Evolutionary conservation across 35 echinoderm and acorn worm species (phyloP).

Genomic region (Hemicentrotus pulcherrimus): DNA sequence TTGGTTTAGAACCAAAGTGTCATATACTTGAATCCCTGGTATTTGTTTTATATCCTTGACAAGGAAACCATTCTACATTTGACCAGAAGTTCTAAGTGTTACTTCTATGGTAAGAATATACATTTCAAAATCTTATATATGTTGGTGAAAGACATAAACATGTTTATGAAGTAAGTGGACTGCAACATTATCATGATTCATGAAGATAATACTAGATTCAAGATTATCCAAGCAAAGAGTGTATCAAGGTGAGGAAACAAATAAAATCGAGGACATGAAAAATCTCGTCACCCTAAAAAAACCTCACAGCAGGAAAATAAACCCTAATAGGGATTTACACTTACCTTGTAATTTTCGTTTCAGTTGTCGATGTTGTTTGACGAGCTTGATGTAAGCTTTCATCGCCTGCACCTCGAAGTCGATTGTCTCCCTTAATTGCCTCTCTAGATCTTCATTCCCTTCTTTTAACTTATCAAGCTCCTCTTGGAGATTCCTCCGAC

Average conservation of each 20-base stretch:
- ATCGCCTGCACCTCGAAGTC: conserved; percentile 44
- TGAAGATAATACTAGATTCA: too few relatives aligned
- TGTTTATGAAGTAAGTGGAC: background rate
- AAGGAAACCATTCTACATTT: background rate
- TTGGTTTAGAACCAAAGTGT: background rate
- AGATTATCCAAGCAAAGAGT: background rate
- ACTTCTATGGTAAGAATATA: too few relatives aligned
- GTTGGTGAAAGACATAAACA: background rate
- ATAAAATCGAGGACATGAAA: background rate
- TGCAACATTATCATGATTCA: background rate
- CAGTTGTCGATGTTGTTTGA: conserved; percentile 19
- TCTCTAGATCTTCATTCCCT: conserved; percentile 14
- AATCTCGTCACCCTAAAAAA: background rate
- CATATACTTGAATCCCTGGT: background rate
- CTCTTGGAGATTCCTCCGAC: background rate
- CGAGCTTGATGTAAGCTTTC: conserved; percentile 36
- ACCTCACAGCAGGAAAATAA: background rate
- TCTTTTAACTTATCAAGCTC: conserved; percentile 31
- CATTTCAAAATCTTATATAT: too few relatives aligned
- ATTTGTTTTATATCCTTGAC: background rate
- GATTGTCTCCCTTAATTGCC: conserved; percentile 36
- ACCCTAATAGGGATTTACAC: background rate
- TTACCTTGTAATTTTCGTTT: conserved; percentile 27
- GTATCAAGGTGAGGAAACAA: background rate
- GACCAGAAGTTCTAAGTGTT: background rate